These are phyloP conservation scores for Diacarnus erythraeanus DNA, from an alignment of 37 sponge, comb jelly and placozoan genomes.

Conservation along the genomic window DNA sequence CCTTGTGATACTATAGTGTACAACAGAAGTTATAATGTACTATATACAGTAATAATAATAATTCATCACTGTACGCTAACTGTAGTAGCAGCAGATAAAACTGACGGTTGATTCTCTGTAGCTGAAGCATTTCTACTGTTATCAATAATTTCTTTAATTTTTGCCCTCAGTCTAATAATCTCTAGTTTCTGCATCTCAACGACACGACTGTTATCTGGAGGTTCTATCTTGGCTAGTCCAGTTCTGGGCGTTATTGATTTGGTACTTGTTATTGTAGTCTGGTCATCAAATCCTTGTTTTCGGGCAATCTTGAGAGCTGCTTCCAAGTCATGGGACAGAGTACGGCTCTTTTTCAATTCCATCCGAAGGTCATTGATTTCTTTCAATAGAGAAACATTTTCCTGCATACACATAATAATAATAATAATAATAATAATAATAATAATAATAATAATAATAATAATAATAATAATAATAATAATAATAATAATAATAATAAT, in stretches of 20 bases:
- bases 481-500: background rate
- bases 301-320: slow-evolving; percentile 77
- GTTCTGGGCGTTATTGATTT: slow-evolving; percentile 34
- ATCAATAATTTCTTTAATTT: slow-evolving; percentile 49
- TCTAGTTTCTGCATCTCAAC: slow-evolving; percentile 94
- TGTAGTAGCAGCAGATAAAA: background rate
- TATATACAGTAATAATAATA: too few relatives aligned
- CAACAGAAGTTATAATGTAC: too few relatives aligned
- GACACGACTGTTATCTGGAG: slow-evolving; percentile 59
- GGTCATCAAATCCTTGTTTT: slow-evolving; percentile 80
- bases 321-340: slow-evolving; percentile 81
- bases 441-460: background rate
- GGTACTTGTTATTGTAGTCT: slow-evolving; percentile 20
- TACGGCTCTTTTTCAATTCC: slow-evolving; percentile 86
- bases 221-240: slow-evolving; percentile 63
- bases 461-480: background rate
- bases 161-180: slow-evolving; percentile 76
- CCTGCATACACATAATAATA: slow-evolving; percentile 43
- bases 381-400: slow-evolving; percentile 92
- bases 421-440: background rate
- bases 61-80: too few relatives aligned
- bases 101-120: background rate
- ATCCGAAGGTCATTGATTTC: slow-evolving; percentile 94
- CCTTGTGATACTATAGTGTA: too few relatives aligned
- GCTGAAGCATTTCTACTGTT: background rate